A percentile compares a stretch with the other conserved stretches of the same genome.
These are phyloP conservation scores for Megaustenia siamemsis DNA, from an alignment of 2,888 invertebrate genomes.

Conservation along the genomic window DNA sequence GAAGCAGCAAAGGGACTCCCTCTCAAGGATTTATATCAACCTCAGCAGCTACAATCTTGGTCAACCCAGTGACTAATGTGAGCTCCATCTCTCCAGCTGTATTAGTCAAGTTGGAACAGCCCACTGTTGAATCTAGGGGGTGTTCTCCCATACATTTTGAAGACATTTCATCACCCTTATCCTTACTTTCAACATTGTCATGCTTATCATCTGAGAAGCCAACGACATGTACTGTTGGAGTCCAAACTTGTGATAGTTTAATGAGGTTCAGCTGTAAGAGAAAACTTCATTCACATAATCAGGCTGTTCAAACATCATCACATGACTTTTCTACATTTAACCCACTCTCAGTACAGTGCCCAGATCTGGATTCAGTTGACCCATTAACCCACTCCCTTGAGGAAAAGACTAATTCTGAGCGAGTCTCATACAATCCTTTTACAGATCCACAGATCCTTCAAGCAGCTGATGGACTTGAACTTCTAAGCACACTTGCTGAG, in stretches of 20 bases:
- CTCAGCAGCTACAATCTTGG: slow-evolving; percentile 52
- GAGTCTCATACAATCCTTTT: slow-evolving; percentile 67
- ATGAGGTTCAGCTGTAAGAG: background rate
- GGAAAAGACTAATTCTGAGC: slow-evolving; percentile 21
- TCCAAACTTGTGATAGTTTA: slow-evolving; percentile 55
- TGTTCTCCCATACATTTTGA: slow-evolving; percentile 74
- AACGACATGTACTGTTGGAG: slow-evolving; percentile 47
- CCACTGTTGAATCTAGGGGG: slow-evolving; percentile 72
- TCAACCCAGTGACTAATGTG: slow-evolving; percentile 62
- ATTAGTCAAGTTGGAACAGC: slow-evolving; percentile 56
- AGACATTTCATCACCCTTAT: slow-evolving; percentile 53
- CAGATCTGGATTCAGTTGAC: slow-evolving; percentile 41
- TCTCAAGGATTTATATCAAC: slow-evolving; percentile 27
- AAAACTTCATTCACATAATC: slow-evolving; percentile 25
- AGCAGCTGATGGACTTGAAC: slow-evolving; percentile 74
- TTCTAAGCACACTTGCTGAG: slow-evolving; percentile 75
- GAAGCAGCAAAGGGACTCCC: slow-evolving; percentile 23
- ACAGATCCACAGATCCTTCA: slow-evolving; percentile 73
- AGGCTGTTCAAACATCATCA: slow-evolving; percentile 48
- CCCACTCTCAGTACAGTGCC: slow-evolving; percentile 49
- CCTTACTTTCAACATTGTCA: slow-evolving; percentile 36
- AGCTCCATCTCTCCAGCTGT: slow-evolving; percentile 61
- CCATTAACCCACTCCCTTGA: slow-evolving; percentile 22
- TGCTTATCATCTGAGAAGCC: slow-evolving; percentile 21
- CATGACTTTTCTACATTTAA: slow-evolving; percentile 13